Percentiles rank a stretch among this genome's conserved stretches.
Evolutionary conservation across 2,888 invertebrate species (phyloP).

Genomic region (Diaprepes abbreviatus): DNA sequence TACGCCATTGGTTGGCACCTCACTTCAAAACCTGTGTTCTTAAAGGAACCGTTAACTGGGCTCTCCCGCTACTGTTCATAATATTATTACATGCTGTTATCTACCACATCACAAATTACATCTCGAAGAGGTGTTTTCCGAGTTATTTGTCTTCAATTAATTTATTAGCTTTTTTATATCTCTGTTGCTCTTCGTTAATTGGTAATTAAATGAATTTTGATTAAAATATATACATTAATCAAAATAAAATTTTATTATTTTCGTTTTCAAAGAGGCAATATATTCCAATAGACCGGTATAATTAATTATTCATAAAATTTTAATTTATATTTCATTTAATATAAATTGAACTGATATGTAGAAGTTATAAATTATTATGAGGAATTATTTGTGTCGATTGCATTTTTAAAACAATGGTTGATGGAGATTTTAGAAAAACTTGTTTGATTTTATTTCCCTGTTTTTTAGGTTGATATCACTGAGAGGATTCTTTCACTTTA

Average conservation of each 20-base stretch:
- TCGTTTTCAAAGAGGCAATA: conserved; percentile 5
- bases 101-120: conserved; percentile 42
- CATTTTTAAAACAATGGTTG: too few species aligned
- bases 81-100: conserved; percentile 42
- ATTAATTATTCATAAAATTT: conserved; percentile 22
- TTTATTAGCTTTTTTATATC: conserved; percentile 33
- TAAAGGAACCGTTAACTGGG: conserved; percentile 33
- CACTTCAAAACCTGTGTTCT: not conserved
- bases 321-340: conserved; percentile 16
- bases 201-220: conserved; percentile 19
- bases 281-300: conserved; percentile 6
- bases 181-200: conserved; percentile 24
- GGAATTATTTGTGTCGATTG: too few species aligned
- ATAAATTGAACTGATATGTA: not conserved
- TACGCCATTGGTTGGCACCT: conserved; percentile 20
- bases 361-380: not conserved
- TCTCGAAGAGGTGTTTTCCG: conserved; percentile 39
- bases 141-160: conserved; percentile 43
- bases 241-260: conserved; percentile 26
- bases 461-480: too few species aligned
- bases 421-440: too few species aligned
- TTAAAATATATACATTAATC: conserved; percentile 23
- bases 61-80: conserved; percentile 43
- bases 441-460: too few species aligned
- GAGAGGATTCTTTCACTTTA: too few species aligned